These are phyloP conservation scores for Ormyrus pomaceus DNA, from an alignment of 2,888 invertebrate species.

Conservation along the genomic window DNA sequence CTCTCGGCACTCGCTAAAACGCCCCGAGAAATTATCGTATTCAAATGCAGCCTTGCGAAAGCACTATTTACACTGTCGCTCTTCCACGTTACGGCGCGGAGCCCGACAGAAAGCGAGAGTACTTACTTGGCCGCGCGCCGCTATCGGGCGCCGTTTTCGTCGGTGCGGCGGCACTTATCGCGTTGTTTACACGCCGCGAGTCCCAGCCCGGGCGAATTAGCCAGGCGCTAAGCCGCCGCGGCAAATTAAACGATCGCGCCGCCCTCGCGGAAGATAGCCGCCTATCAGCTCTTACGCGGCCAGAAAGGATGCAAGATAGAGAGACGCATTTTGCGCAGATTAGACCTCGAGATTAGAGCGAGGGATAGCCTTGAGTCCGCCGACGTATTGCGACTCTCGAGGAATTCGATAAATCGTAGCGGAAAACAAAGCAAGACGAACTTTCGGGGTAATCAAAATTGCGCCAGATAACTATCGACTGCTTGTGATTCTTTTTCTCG, in stretches of 20 bases:
- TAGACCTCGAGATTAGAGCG: slow-evolving; percentile 13
- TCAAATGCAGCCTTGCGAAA: not conserved
- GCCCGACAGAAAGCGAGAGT: slow-evolving; percentile 44
- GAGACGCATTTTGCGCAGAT: slow-evolving; percentile 9
- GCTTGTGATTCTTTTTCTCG: not conserved
- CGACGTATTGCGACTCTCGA: not conserved
- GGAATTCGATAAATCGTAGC: not conserved
- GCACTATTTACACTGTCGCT: not conserved
- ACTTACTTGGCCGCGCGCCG: slow-evolving; percentile 1
- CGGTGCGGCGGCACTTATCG: slow-evolving; percentile 14
- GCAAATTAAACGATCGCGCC: not conserved
- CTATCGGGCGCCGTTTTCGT: slow-evolving; percentile 15
- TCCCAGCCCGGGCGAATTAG: slow-evolving; percentile 24
- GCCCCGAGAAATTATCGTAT: slow-evolving; percentile 5
- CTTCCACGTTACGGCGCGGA: not conserved
- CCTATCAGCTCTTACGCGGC: not conserved
- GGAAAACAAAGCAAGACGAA: not conserved
- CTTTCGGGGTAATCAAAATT: not conserved
- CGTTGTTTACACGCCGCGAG: slow-evolving; percentile 15
- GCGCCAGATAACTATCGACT: not conserved
- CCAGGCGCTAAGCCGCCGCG: slow-evolving; percentile 16
- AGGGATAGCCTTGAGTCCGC: not conserved
- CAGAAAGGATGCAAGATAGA: not conserved
- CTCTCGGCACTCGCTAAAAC: not conserved
- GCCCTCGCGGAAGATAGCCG: not conserved